Evolutionary conservation across 2,888 invertebrate genomes (phyloP), one percentile per base, ranked within the genome.

Genomic region (Acronicta alni): DNA sequence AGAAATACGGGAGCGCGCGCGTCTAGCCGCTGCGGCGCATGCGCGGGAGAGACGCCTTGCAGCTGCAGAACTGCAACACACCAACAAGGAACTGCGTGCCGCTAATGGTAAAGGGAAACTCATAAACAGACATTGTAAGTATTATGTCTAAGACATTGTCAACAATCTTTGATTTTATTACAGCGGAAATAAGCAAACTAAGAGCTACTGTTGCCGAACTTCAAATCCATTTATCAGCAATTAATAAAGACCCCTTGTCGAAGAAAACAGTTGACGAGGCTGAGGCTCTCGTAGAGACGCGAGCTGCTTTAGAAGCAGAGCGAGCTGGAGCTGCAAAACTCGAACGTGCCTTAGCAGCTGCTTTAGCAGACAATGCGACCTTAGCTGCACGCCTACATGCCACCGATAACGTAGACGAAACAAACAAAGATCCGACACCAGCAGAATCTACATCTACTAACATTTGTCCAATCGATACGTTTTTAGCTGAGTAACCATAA

Each of bases 11-110:
- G 89, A 90, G 65, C 87, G 94, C 2, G 93, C 93, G 4, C 85
- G 93, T 0, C 77, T 93, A n/a, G 93, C 93, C 0, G 93, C 92
- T 37, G 89, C 91, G 0, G 93, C 92, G 16, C 91, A 93, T 53
- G 85, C 88, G n/a, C 85, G 93, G 4, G 93, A 92, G 52, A 71
- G 89, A n/a, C 87, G 89, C 5, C 83, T 91, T n/a, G 82, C 88
- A 2, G 80, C 86, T 9, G 87, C 85, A 1, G 93, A 93, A 54
- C 75, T 90, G 59, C 88, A 87, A 37, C 90, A 92, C 57, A 82
- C 87, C 0, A 65, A 75, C 1, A 74, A 72, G n/a, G 91, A 93
- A 68, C 77, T 94, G n/a, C 79, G 77, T 1, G 49, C 67, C 35
- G 89, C 93, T 72, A 89, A 90, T 66, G 80, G 93, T 92, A 78